These are phyloP conservation scores for Theocolax elegans DNA, from an alignment of 1,140 invertebrate genomes.

Conservation along the genomic window DNA sequence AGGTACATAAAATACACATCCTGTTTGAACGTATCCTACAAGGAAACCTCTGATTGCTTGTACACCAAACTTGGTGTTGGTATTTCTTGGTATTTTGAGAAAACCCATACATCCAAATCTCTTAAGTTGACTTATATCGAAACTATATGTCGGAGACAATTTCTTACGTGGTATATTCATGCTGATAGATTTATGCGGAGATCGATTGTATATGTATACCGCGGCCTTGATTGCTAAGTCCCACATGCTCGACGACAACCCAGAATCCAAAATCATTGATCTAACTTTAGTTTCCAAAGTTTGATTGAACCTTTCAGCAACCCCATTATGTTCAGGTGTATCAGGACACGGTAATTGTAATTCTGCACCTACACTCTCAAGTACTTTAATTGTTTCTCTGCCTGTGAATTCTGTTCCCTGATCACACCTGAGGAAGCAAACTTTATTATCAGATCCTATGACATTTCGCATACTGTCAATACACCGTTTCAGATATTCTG, in stretches of 20 bases:
- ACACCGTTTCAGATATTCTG: not conserved
- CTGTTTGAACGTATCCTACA: constrained; percentile 13
- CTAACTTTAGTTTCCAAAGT: constrained; percentile 50
- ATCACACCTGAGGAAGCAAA: constrained; percentile 21
- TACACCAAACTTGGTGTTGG: constrained; percentile 8
- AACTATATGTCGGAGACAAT: constrained; percentile 9
- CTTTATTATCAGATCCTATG: constrained; percentile 15
- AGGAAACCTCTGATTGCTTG: constrained; percentile 1
- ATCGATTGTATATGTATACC: constrained; percentile 49
- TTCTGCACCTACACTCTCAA: constrained; percentile 12
- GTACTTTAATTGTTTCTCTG: not conserved
- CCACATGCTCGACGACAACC: constrained; percentile 51
- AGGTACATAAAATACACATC: constrained; percentile 3
- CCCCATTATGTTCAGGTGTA: constrained; percentile 36
- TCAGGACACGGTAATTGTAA: not conserved
- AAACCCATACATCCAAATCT: constrained; percentile 23
- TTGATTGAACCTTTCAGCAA: constrained; percentile 40
- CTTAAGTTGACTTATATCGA: constrained; percentile 12
- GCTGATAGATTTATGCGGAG: constrained; percentile 29
- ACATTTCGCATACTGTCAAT: constrained; percentile 6
- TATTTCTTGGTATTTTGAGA: not conserved
- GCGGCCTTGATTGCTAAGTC: constrained; percentile 52
- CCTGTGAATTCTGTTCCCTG: constrained; percentile 28
- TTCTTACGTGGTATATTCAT: constrained; percentile 10
- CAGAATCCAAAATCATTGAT: constrained; percentile 51